Base-by-base conservation (phyloP, 1,140 invertebrate genomes). In the Triops cancriformis region DNA sequence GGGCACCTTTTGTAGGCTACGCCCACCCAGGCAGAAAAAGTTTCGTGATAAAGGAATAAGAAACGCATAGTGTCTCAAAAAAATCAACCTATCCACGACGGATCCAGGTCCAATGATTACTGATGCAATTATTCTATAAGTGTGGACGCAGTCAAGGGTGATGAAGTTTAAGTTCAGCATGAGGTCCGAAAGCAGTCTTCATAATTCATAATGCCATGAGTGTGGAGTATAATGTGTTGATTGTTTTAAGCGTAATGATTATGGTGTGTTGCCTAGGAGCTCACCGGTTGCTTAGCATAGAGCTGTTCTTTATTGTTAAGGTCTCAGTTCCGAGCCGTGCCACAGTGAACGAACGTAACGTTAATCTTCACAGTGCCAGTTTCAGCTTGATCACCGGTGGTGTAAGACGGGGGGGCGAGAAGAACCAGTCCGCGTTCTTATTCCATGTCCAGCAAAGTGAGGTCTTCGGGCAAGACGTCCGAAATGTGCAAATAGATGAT, bases 401-500 rank as follows among this genome's bases (percentile, higher is more conserved):
- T 64, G 10, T 64, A n/a, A n/a, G 14, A 6, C 7, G 10, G 18
- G 18, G n/a, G 14, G 18, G 1, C 23, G 14, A 14, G 51, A 23
- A 64, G 23, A 10, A 18, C 23, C n/a, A n/a, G 14, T 64, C 14
- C 14, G 10, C 14, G 10, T 64, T 64, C 23, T 72, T 73, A 76
- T n/a, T 78, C 42, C 51, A 73, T 73, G 43, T 80, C 75, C 23
- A 82, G 78, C 14, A 81, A 81, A 12, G 83, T 82, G 42, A 85
- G 82, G 78, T 84, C 84, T 37, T 83, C 82, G 9, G 82, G 80
- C 9, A 82, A 77, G 23, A 84, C 82, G 79, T 85, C 85, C n/a
- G 85, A 86, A 77, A 88, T 86, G 82, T 87, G 85, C 75, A 87
- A 82, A 82, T 88, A 88, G 77, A 88, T 88, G 73, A 88, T 85